Base-by-base conservation (phyloP, 2,797 vertebrate species). In the Mus minutoides region DNA sequence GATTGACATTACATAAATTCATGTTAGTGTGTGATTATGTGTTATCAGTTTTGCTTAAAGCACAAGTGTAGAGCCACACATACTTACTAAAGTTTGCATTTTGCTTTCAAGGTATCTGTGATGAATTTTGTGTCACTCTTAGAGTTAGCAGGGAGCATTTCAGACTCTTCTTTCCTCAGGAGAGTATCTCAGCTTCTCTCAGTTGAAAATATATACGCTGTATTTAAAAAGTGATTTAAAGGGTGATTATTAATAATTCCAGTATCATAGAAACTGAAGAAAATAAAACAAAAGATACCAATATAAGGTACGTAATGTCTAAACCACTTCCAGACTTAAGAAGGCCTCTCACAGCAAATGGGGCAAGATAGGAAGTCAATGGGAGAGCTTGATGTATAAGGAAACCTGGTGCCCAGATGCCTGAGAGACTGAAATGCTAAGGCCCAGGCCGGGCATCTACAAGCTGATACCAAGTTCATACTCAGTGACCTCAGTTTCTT, bases 321-420 rank as follows among this genome's bases (percentile, higher is more conserved):
- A 60, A 8, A 21, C 3, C 6, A 22, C 75, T 90, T 94, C 9
- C 67, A 94, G 14, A 49, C 22, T 86, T 78, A 77, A 54, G 62
- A 87, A 89, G 24, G n/a, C 21, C 56, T 96, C 67, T 77, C 26
- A 64, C 79, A 80, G 37, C 79, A 88, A 11, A 89, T 54, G 60
- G 54, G 24, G 0, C 19, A 89, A 58, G 43, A 4, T 40, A 62
- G 21, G 9, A n/a, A 21, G 40, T 77, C 60, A 67, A 4, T 37
- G 16, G 4, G 64, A 43, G 49, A 21, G 19, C 10, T 3, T 34
- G 12, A 2, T 40, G 16, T n/a, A 0, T 54, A 29, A 31, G 12
- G 21, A 77, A 16, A 2, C 37, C 86, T 49, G 24, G 52, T 37
- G 0, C n/a, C 14, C n/a, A 21, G 34, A 80, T 86, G 8, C 79